Evolutionary conservation across 1,140 invertebrate species (phyloP), one percentile per base, ranked within the genome.

Genomic region (Nephila pilipes): DNA sequence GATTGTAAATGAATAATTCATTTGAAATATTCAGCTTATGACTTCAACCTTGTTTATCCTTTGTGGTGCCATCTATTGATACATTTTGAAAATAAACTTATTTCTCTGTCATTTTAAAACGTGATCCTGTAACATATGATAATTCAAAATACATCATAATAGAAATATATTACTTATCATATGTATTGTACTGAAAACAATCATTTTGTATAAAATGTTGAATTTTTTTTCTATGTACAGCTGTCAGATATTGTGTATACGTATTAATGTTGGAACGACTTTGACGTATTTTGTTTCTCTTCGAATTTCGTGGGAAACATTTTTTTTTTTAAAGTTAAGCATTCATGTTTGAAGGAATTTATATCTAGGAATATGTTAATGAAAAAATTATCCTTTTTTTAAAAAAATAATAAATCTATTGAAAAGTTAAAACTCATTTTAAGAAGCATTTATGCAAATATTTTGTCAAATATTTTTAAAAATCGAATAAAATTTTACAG

Each of bases 201-300:
- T 87, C 85, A 87, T 46, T 69, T 87, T 87, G 85, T 87, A 87
- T 32, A 87, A 69, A 87, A 29, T 65, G 85, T 87, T 65, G 85
- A 8, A 36, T 25, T 25, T 69, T 20, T 25, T 46, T 16, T 58
- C 29, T 75, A 18, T 87, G 85, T 87, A 87, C 85, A 87, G 85
- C 32, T 46, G 8, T 54, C 29, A 36, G n/a, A 65, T 65, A 32
- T 65, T 65, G 85, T 87, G 85, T 87, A 85, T 85, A 85, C 83
- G 83, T 85, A 85, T 60, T 32, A 36, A 32, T 58, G 29, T 58
- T 60, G 83, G 32, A 57, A 29, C 29, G 83, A 85, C 29, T n/a
- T 58, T 29, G 6, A 32, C n/a, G 36, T 16, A 18, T 75, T 29
- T 75, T 36, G 29, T 75, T 75, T 75, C 32, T 18, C 18, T 14